phyloP scores from a whole-genome alignment of 2,113 vertebrate species.

The Regulus satrapa region DNA sequence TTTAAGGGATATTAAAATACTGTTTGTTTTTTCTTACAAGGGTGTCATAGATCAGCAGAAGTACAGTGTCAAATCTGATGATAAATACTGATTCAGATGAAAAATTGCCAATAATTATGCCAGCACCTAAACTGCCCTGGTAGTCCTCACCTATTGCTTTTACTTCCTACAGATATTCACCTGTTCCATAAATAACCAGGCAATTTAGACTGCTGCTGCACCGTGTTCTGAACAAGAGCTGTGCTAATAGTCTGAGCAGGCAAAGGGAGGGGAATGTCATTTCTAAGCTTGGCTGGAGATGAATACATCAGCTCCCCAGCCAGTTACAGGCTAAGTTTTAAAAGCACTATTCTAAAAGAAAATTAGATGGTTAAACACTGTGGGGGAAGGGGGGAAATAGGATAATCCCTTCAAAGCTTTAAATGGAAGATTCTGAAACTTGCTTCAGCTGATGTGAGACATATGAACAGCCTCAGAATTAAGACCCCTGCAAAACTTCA shows the following conservation, averaged over 20 bases:
- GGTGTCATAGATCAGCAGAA: neutral
- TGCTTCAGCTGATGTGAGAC: conserved; percentile 16
- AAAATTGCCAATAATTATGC: neutral
- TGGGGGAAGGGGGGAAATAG: neutral
- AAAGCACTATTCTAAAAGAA: conserved; percentile 45
- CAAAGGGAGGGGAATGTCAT: conserved; percentile 16
- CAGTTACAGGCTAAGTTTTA: conserved; percentile 27
- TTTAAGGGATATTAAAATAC: neutral
- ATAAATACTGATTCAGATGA: neutral
- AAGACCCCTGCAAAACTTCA: conserved; percentile 1
- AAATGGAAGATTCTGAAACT: neutral
- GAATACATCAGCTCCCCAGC: conserved; percentile 43
- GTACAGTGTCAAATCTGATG: neutral
- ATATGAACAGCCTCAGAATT: neutral
- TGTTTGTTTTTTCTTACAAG: neutral
- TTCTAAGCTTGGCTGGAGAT: conserved; percentile 48
- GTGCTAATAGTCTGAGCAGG: conserved; percentile 26
- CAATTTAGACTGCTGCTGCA: conserved; percentile 1
- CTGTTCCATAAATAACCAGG: conserved; percentile 35
- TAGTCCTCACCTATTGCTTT: neutral
- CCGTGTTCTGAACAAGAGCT: neutral
- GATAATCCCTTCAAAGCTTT: conserved; percentile 64
- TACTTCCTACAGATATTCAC: neutral
- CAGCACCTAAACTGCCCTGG: neutral
- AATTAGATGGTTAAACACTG: conserved; percentile 46